phyloP scores from a whole-genome alignment of 2,113 vertebrate genomes.

The Copsychus sechellarum region DNA sequence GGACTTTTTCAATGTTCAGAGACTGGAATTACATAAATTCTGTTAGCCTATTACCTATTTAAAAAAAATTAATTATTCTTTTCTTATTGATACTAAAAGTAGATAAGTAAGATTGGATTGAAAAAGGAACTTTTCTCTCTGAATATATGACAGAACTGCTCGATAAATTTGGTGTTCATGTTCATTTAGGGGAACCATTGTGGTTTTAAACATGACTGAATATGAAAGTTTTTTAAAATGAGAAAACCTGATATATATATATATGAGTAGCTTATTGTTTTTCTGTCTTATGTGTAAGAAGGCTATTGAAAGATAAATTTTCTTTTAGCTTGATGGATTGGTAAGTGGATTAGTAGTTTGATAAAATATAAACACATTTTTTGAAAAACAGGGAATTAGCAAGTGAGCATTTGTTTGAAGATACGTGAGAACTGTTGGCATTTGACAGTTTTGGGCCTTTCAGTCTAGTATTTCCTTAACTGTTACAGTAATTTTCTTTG shows the following conservation, averaged over 20 bases:
- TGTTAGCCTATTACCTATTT: background rate
- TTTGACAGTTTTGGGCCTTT: background rate
- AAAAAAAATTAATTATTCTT: too few relatives aligned
- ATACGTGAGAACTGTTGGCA: background rate
- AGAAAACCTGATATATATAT: fast-evolving
- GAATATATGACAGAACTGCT: background rate
- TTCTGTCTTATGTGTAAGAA: background rate
- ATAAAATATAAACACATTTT: background rate
- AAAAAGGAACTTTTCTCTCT: background rate
- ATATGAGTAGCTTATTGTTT: background rate
- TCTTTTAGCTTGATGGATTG: background rate
- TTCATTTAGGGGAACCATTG: background rate
- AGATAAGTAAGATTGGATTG: background rate
- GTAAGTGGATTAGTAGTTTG: background rate
- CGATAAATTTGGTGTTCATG: background rate
- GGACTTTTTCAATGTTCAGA: background rate
- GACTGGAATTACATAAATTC: background rate
- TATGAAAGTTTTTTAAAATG: background rate
- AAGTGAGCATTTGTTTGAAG: background rate
- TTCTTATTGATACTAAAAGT: background rate
- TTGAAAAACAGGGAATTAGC: background rate
- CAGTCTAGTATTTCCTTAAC: background rate
- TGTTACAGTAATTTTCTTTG: background rate
- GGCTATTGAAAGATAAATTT: background rate
- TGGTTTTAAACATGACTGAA: background rate